These are phyloP conservation scores for Drosophila neotestacea DNA, from an alignment of 2,888 invertebrate genomes.

Conservation along the genomic window DNA sequence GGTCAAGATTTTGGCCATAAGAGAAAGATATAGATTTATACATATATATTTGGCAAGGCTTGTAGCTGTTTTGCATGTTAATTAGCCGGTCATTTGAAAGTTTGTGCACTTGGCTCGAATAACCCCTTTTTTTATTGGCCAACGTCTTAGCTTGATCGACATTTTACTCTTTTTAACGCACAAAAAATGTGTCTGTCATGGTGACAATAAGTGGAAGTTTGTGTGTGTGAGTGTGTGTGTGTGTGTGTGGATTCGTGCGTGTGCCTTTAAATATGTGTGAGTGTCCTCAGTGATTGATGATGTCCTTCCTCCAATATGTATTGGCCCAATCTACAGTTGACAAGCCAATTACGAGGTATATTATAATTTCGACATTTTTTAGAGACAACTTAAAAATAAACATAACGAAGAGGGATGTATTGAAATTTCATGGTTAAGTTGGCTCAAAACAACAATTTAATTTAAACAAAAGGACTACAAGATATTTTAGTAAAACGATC, in stretches of 20 bases:
- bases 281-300: constrained; percentile 48
- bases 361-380: constrained; percentile 38
- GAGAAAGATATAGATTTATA: neutral
- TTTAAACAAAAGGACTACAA: too few species aligned
- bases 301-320: constrained; percentile 16
- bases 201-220: constrained; percentile 28
- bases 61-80: constrained; percentile 62
- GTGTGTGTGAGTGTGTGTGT: constrained; percentile 18
- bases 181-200: constrained; percentile 57
- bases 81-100: constrained; percentile 52
- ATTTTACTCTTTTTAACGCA: constrained; percentile 34
- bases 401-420: neutral
- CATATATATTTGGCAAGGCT: constrained; percentile 19
- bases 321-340: constrained; percentile 34
- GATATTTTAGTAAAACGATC: too few species aligned
- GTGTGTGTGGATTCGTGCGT: neutral
- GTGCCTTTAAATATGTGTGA: constrained; percentile 2
- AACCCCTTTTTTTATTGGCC: constrained; percentile 52
- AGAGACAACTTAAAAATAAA: neutral
- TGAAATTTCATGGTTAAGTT: too few species aligned
- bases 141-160: constrained; percentile 63
- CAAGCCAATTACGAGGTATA: constrained; percentile 47
- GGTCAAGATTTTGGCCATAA: constrained; percentile 22
- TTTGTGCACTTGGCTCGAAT: constrained; percentile 16
- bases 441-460: too few species aligned